phyloP scores from a whole-genome alignment of 2,797 vertebrate genomes.

The Euthynnus affinis region DNA sequence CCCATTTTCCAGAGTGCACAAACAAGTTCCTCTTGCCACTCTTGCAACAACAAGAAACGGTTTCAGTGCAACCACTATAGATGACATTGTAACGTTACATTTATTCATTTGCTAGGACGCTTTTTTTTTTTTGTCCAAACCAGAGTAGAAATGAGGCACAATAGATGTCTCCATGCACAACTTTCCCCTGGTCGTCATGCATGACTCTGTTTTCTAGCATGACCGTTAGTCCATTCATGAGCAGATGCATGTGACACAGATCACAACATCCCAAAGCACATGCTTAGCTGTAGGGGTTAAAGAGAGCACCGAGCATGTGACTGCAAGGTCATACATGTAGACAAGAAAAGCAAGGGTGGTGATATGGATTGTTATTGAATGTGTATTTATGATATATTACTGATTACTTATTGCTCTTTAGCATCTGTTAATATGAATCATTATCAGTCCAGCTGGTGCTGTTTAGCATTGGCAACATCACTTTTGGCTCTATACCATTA shows the following conservation, averaged over 20 bases:
- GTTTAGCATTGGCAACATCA: not conserved
- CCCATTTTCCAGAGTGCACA: not conserved
- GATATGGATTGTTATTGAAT: constrained; percentile 9
- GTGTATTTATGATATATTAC: not conserved
- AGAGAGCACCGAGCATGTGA: constrained; percentile 60
- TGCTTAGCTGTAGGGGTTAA: constrained; percentile 49
- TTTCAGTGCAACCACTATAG: not conserved
- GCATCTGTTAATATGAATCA: not conserved
- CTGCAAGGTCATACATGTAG: constrained; percentile 21
- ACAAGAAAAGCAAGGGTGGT: constrained; percentile 8
- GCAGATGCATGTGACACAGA: constrained; percentile 68
- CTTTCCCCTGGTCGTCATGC: constrained; percentile 6
- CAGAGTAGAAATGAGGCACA: too few species aligned
- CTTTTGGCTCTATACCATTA: not conserved
- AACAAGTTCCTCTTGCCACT: not conserved
- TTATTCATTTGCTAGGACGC: too few species aligned
- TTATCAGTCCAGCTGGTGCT: not conserved
- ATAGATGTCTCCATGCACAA: not conserved
- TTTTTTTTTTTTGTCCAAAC: too few species aligned
- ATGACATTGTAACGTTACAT: too few species aligned
- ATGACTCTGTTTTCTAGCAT: constrained; percentile 30
- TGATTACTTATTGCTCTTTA: not conserved
- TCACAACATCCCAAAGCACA: constrained; percentile 60
- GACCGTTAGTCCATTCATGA: constrained; percentile 50
- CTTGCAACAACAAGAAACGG: not conserved